Evolutionary conservation across 2,888 invertebrate genomes (phyloP).

Genomic region (Saturnia pavonia): DNA sequence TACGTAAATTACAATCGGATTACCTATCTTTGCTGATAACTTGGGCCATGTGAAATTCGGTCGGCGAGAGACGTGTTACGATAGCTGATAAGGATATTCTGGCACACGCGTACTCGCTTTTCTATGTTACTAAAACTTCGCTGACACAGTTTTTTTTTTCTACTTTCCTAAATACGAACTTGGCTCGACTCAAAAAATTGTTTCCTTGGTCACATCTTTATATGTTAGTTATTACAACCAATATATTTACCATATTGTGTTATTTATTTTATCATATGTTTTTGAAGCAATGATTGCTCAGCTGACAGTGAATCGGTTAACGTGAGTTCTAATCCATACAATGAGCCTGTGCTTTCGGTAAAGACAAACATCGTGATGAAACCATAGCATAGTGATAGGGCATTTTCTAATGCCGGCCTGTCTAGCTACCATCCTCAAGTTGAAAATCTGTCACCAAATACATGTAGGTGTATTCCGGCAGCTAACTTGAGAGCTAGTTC

Average conservation of each 20-base stretch:
- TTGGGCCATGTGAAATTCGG: conserved; percentile 43
- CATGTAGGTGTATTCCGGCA: no score
- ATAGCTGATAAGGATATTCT: conserved; percentile 36
- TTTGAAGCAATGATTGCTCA: no score
- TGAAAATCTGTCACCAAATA: no score
- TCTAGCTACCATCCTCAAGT: no score
- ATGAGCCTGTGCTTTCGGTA: no score
- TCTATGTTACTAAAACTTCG: conserved; percentile 44
- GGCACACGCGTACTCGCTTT: conserved; percentile 35
- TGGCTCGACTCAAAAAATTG: conserved; percentile 41
- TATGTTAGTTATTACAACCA: conserved; percentile 34
- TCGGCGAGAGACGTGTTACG: conserved; percentile 30
- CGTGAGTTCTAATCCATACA: no score
- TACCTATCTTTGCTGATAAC: conserved; percentile 40
- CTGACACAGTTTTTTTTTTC: conserved; percentile 54
- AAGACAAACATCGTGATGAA: no score
- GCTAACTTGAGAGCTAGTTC: no score
- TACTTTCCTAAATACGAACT: conserved; percentile 68
- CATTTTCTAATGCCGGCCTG: no score
- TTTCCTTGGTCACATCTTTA: conserved; percentile 41
- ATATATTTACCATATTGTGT: conserved; percentile 39
- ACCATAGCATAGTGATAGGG: no score
- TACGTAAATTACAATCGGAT: conserved; percentile 28
- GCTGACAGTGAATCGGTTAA: no score
- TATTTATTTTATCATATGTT: conserved; percentile 21